These are phyloP conservation scores for Oreochromis mossambicus DNA, from an alignment of 2,797 vertebrate species.

Conservation along the genomic window DNA sequence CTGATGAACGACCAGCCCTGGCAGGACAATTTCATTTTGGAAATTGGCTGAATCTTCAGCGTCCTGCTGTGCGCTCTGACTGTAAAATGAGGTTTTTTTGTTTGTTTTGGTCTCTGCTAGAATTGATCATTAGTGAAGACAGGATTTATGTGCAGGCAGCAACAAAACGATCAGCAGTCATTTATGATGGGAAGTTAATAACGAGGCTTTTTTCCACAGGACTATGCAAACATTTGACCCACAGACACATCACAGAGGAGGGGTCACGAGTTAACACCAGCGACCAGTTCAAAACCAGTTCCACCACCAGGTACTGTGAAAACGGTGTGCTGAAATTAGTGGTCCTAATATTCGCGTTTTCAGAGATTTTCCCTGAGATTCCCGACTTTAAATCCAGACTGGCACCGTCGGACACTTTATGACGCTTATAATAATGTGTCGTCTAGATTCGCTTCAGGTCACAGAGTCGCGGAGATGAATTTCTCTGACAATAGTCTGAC, in stretches of 20 bases:
- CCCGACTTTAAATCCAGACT: not conserved
- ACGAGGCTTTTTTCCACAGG: not conserved
- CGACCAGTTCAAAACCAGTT: not conserved
- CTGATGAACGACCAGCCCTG: slow-evolving; percentile 6
- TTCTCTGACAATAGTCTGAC: not conserved
- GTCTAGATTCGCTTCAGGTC: not conserved
- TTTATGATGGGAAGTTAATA: not conserved
- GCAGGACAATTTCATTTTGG: not conserved
- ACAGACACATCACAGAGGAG: not conserved
- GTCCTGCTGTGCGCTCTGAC: not conserved
- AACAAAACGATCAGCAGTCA: not conserved
- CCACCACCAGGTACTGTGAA: not conserved
- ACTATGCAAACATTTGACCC: not conserved
- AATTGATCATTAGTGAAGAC: not conserved
- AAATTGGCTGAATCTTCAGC: not conserved
- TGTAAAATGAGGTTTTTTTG: not conserved
- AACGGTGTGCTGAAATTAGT: not conserved
- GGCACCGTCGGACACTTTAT: not conserved
- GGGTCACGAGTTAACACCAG: not conserved
- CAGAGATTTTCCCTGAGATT: not conserved
- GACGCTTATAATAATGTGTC: not conserved
- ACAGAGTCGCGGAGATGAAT: not conserved
- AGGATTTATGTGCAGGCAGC: not conserved
- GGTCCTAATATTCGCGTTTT: fast-evolving
- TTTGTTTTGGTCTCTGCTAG: not conserved